A percentile compares a stretch with the other conserved stretches of the same genome.
These are phyloP conservation scores for Dinocampus coccinellae DNA, from an alignment of 2,888 invertebrate genomes.

Conservation along the genomic window DNA sequence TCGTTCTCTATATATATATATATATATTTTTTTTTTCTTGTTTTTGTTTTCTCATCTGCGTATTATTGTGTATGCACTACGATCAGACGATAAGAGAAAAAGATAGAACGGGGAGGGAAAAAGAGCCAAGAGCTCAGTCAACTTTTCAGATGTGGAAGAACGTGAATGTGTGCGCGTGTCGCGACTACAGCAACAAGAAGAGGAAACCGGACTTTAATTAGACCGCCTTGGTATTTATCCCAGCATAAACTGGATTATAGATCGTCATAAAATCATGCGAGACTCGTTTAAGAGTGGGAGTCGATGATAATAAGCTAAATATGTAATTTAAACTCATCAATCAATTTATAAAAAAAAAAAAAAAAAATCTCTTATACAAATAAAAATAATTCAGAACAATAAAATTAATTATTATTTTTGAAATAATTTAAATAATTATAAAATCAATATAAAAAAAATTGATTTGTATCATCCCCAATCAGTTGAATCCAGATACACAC, in stretches of 20 bases:
- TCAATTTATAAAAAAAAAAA: background rate
- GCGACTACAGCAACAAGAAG: constrained; percentile 48
- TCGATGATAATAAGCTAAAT: constrained; percentile 11
- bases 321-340: constrained; percentile 18
- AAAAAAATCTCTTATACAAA: background rate
- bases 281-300: constrained; percentile 2
- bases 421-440: background rate
- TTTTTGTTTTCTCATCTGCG: background rate
- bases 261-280: constrained; percentile 34
- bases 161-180: background rate
- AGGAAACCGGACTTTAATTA: constrained; percentile 56
- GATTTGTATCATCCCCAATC: constrained; percentile 39
- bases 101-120: too few species aligned
- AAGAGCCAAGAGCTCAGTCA: too few species aligned
- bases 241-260: constrained; percentile 36
- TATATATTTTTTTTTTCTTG: background rate
- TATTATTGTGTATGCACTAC: background rate
- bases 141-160: constrained; percentile 1
- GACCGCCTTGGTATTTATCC: constrained; percentile 44
- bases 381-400: background rate
- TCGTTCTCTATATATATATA: background rate
- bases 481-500: too few species aligned
- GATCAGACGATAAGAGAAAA: background rate
- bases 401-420: background rate
- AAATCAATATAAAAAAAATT: background rate